Conservation (phyloP, 2,113 vertebrate genomes). For the Peromyscus californicus region DNA sequence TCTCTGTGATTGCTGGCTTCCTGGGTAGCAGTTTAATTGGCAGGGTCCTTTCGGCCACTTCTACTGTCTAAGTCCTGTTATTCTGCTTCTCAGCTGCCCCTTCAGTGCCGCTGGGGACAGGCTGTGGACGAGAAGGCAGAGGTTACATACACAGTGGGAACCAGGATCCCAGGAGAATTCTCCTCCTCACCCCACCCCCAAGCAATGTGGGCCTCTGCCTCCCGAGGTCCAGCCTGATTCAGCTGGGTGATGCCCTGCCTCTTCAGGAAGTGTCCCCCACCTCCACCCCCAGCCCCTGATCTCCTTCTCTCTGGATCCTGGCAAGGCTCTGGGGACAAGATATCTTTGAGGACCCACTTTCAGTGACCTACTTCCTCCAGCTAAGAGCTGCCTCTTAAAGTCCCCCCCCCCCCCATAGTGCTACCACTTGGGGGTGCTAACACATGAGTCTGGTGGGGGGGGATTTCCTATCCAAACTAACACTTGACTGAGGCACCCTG, state of each 20-base stretch:
- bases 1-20: not conserved
- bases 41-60: not conserved
- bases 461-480: not conserved
- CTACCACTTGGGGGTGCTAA: not conserved
- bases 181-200: not conserved
- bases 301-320: constrained; percentile 78
- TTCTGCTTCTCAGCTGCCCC: not conserved
- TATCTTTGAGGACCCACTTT: not conserved
- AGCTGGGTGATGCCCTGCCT: not conserved
- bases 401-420: not conserved
- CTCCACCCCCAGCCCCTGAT: constrained; percentile 76
- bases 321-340: constrained; percentile 72
- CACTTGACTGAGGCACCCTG: not conserved
- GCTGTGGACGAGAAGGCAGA: not conserved
- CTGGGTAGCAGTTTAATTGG: not conserved
- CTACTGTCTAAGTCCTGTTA: not conserved
- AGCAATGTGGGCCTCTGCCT: not conserved
- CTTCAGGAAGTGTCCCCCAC: not conserved
- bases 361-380: not conserved
- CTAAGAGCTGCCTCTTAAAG: not conserved
- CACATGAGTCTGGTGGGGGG: not conserved
- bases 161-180: not conserved
- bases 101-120: not conserved
- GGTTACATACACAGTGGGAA: rapidly evolving
- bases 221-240: not conserved